phyloP scores from a whole-genome alignment of 1,140 invertebrate genomes.

The Drosophila ananassae region DNA sequence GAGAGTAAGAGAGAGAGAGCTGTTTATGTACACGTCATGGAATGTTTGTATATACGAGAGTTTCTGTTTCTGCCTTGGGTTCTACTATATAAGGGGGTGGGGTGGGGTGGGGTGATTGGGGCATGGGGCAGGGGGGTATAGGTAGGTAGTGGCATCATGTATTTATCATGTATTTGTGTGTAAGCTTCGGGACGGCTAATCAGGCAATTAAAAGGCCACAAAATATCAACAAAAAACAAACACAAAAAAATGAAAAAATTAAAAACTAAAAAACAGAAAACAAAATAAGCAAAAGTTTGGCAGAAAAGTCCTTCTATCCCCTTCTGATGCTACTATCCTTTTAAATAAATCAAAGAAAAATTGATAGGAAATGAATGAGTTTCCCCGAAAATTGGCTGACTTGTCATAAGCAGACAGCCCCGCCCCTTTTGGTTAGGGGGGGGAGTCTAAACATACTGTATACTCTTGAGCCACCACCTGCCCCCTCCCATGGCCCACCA shows the following conservation, averaged over 20 bases:
- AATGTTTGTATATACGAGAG: constrained; percentile 41
- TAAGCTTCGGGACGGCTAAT: constrained; percentile 41
- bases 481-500: neutral
- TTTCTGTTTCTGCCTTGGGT: constrained; percentile 33
- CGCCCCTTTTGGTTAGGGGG: constrained; percentile 7
- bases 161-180: neutral
- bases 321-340: neutral
- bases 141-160: constrained; percentile 10
- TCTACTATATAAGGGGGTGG: too few relatives aligned
- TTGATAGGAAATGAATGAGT: neutral
- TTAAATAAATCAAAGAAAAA: constrained; percentile 1
- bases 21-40: constrained; percentile 40
- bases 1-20: constrained; percentile 2
- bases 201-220: constrained; percentile 51
- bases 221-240: constrained; percentile 29
- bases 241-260: constrained; percentile 29
- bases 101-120: too few relatives aligned
- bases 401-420: constrained; percentile 35
- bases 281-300: neutral
- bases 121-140: neutral
- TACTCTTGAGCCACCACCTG: too few relatives aligned
- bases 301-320: neutral
- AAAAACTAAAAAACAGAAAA: constrained; percentile 17
- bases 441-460: too few relatives aligned
- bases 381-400: constrained; percentile 14